Base-by-base conservation (phyloP, 2,797 vertebrate species). In the Sternarchorhynchus goeldii region DNA sequence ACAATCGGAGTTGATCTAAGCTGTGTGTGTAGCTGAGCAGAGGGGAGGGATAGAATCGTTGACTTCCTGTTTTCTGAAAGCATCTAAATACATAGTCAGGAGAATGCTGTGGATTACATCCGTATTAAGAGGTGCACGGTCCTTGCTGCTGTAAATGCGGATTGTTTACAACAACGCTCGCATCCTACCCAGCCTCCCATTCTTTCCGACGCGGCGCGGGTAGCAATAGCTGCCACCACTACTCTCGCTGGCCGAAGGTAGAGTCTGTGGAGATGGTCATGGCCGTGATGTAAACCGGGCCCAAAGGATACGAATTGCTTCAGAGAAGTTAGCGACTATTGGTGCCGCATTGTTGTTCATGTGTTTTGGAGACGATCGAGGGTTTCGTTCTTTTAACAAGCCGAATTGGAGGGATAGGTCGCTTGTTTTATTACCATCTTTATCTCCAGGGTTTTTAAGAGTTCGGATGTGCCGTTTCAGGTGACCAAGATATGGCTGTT, bases 401-500 rank as follows among this genome's bases (percentile, higher is more conserved):
- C 36, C 8, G 41, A 66, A 60, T 12, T 31, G 17, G 3, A 60
- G 16, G 34, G 20, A 50, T 7, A 55, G 20, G 62, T 17, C 29
- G 1, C 64, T 73, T 39, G 32, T 45, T 62, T 34, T 25, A 62
- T 25, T 57, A 7, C 2, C 68, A 21, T 31, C 78, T 71, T 67
- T 59, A 60, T 75, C 85, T 84, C 84, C 85, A 53, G 73, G 60
- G 76, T 84, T 75, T 80, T 84, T 78, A 31, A 81, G 70, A 85
- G 82, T 85, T 90, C 87, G 90, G 87, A 92, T 90, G 91, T 88
- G 84, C 85, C 16, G 83, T 84, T 80, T 78, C 82, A 90, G 89
- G 86, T 81, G 86, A 90, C 81, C 85, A 88, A 78, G 92, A 90
- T 85, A 94, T 94, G 93, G 93, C 93, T 86, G 93, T 94, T 60